Evolutionary conservation across 1,140 invertebrate species (phyloP), one percentile per base, ranked within the genome.

Genomic region (Drosophila paulistorum): DNA sequence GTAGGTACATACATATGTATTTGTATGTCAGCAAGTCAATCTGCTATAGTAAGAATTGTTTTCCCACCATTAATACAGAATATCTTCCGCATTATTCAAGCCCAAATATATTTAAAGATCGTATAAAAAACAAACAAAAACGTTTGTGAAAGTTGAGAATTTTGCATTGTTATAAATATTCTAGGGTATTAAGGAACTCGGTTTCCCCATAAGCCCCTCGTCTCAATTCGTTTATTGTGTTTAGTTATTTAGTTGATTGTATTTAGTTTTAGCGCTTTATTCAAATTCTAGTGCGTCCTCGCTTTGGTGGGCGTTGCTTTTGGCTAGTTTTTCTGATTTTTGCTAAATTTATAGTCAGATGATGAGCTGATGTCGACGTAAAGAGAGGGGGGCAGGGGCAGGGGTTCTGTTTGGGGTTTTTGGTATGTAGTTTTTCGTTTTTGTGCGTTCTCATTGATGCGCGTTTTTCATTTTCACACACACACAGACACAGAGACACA

Each of bases 291-390:
- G 42, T 9, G 20, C 14, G 42, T 48, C 4, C 33, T 9, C 23
- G 20, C 33, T 61, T 70, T 54, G 57, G 66, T 59, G 41, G 66
- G 63, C 64, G 64, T 65, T 68, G 71, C 75, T 69, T 7, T 54
- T 60, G 58, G 26, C 23, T 60, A 23, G 54, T n/a, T 68, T n/a
- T 68, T 14, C 51, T 62, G 55, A 35, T 59, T 75, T 68, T 65
- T 63, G 80, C 80, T 84, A 64, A 76, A 79, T 72, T 79, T 78
- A 69, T 83, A 72, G 81, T 35, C 65, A 75, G 59, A 81, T 81
- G 63, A 76, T 55, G 66, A 73, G 72, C 35, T 33, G 48, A n/a
- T 26, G 26, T 48, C 5, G 51, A n/a, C n/a, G 20, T 30, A 6
- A 3, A 7, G 30, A 64, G 48, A 17, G 17, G 17, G 17, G 17